Base-by-base conservation (phyloP, 2,888 invertebrate genomes). In the Sarcophaga carnaria region DNA sequence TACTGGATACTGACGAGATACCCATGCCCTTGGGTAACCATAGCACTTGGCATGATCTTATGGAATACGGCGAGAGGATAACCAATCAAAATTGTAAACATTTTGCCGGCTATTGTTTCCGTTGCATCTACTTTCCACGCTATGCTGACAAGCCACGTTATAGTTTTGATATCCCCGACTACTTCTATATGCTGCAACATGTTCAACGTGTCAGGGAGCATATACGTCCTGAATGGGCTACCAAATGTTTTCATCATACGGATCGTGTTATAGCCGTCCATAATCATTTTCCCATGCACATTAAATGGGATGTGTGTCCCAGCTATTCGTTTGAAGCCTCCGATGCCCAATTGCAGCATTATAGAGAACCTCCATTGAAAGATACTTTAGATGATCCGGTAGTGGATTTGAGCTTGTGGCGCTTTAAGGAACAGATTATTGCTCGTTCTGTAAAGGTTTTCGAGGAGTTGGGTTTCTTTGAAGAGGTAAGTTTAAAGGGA, bases 101-200 rank as follows among this genome's bases (percentile, higher is more conserved):
- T 1, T 90, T 92, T 64, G 91, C 94, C 81, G 94, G 97, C 83
- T 97, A 97, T 93, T 98, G 98, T 93, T 97, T 97, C 4, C 94
- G 97, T 85, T 98, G 98, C 93, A 96, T 98, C 25, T 98, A 98
- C 94, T 98, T 97, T 94, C 95, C 98, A 89, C 97, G 97, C 92
- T 96, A 97, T 93, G 95, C 97, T 89, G 95, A 96, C 79, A 96
- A 95, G 94, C 96, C 96, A 93, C 95, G 95, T 84, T 96, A 96
- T 90, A 76, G 49, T 11, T 27, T 96, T 92, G 95, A 96, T 1
- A 95, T 96, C 90, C 97, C 97, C 72, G 95, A 94, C 88, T 97
- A 97, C 93, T 95, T 98, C 96, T 98, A 98, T 94, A 98, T 98
- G 98, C 93, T 98, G 91, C 97, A 97, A 93, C 98, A 98, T 94